Evolutionary conservation across 2,797 vertebrate genomes (phyloP).

Genomic region (Hemitrygon akajei): DNA sequence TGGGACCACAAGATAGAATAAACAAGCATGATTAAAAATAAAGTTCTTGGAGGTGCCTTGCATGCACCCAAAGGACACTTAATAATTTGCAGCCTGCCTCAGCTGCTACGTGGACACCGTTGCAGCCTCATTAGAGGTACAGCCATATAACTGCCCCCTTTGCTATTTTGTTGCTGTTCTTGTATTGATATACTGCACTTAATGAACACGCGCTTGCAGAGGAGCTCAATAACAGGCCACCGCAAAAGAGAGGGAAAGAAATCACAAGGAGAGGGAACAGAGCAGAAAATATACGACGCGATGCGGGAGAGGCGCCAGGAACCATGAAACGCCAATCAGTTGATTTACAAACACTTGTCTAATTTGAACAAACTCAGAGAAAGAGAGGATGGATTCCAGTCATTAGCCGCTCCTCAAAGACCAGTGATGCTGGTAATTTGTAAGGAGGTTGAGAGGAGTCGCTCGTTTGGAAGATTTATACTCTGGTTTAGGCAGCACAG

Average conservation of each 20-base stretch:
- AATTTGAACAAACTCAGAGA: slow-evolving; percentile 43
- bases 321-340: slow-evolving; percentile 38
- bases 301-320: slow-evolving; percentile 37
- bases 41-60: not conserved
- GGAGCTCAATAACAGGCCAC: not conserved
- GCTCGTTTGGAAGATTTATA: slow-evolving; percentile 50
- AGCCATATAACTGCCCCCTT: not conserved
- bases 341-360: slow-evolving; percentile 49
- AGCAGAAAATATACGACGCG: not conserved
- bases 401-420: slow-evolving; percentile 60
- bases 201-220: not conserved
- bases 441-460: slow-evolving; percentile 52
- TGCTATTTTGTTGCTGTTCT: not conserved
- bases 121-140: not conserved
- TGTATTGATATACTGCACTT: not conserved
- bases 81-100: not conserved
- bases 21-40: not conserved
- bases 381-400: slow-evolving; percentile 48
- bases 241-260: not conserved
- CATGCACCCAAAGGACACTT: not conserved
- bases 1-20: not conserved
- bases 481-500: slow-evolving; percentile 46
- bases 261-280: not conserved
- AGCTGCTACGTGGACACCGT: not conserved
- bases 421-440: slow-evolving; percentile 54